A percentile compares a stretch with the other conserved stretches of the same genome.
phyloP scores from a whole-genome alignment of 2,113 vertebrate genomes.

The Cavia porcellus region DNA sequence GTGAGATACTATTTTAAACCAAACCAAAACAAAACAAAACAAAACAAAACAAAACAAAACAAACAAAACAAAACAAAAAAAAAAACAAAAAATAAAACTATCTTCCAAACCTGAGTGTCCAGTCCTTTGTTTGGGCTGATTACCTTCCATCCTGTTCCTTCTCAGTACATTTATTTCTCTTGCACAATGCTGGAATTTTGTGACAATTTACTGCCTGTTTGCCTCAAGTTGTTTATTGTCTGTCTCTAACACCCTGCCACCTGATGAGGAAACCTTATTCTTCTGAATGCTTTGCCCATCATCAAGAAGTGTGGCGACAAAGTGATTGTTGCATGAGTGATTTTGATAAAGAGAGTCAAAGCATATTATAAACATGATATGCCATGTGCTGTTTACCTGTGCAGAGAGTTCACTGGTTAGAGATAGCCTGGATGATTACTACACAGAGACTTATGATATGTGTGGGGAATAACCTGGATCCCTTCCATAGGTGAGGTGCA shows the following conservation, averaged over 20 bases:
- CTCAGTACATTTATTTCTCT: neutral
- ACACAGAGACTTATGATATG: neutral
- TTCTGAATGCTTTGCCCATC: neutral
- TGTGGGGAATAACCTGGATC: neutral
- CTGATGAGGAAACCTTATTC: neutral
- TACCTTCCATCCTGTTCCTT: neutral
- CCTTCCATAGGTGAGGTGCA: accelerated
- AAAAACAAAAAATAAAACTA: too few relatives aligned
- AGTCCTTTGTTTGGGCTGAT: neutral
- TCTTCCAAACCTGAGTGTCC: neutral
- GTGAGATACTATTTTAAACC: neutral
- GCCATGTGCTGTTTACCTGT: neutral
- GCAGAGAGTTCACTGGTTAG: neutral
- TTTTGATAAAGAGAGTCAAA: neutral
- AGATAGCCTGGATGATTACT: neutral
- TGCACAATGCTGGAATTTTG: neutral
- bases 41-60: neutral
- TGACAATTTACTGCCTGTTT: neutral
- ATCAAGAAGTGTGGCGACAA: neutral
- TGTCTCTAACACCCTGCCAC: neutral
- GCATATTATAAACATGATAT: neutral
- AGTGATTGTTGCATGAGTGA: neutral
- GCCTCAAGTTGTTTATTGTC: neutral
- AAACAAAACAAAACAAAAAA: too few relatives aligned
- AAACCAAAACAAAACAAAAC: neutral